These are phyloP conservation scores for Amphipoea lucens DNA, from an alignment of 2,888 invertebrate genomes.

Conservation along the genomic window DNA sequence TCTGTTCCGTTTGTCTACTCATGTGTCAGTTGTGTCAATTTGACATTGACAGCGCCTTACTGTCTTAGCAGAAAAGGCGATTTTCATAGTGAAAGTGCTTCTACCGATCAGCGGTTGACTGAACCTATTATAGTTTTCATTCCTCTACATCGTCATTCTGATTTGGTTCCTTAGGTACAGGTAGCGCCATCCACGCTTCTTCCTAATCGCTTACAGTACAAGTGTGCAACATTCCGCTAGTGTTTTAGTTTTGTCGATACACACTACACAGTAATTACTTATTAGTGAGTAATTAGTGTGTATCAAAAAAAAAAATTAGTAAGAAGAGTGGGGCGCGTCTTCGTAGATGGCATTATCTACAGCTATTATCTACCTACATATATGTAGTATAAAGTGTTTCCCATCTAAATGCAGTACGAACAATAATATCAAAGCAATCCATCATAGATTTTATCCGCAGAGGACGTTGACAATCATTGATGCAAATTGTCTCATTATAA, in stretches of 20 bases:
- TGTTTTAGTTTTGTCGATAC: too few relatives aligned
- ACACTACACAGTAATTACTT: too few relatives aligned
- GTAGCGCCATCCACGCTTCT: too few relatives aligned
- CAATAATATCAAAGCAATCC: conserved; percentile 19
- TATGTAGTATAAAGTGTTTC: not conserved
- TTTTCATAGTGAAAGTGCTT: not conserved
- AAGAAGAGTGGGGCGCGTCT: too few relatives aligned
- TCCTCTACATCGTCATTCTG: not conserved
- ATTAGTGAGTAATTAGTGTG: too few relatives aligned
- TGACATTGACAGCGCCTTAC: not conserved
- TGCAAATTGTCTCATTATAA: conserved; percentile 62
- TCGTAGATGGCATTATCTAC: too few relatives aligned
- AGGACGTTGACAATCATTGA: conserved; percentile 51
- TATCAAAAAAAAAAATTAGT: too few relatives aligned
- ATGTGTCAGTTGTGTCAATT: not conserved
- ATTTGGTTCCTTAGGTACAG: not conserved
- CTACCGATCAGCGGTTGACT: not conserved
- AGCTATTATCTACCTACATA: not conserved
- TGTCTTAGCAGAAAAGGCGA: too few relatives aligned
- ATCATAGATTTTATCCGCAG: conserved; percentile 40
- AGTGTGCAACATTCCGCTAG: too few relatives aligned
- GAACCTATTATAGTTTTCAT: not conserved
- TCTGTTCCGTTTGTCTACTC: too few relatives aligned
- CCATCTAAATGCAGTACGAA: not conserved
- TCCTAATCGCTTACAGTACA: too few relatives aligned